Evolutionary conservation across 2,113 vertebrate species (phyloP), one percentile per base, ranked within the genome.

Genomic region (Isurus oxyrinchus): DNA sequence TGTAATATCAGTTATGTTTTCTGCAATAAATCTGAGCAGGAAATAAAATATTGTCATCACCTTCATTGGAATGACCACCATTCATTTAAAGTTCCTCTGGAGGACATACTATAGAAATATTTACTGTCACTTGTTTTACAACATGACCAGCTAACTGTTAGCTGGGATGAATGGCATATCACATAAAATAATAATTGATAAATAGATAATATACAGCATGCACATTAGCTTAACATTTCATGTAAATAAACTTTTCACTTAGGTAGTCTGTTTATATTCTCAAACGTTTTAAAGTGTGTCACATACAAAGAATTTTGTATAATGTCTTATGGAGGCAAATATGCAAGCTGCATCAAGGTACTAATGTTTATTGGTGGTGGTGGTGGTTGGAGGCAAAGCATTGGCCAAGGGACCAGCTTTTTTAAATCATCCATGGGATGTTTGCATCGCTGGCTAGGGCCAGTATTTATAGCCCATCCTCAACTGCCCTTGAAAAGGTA

Each of bases 1-100:
- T 95, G 94, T 95, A 72, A 95, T 76, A 95, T 95, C 67, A 76
- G 59, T 95, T 95, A 21, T 95, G 44, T 72, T 95, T 95, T 95
- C 94, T 95, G 94, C 63, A 95, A 95, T 95, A 95, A 95, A 95
- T 16, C n/a, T 69, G 63, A 76, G 44, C 67, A 14, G 94, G 63
- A 95, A 95, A 95, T 95, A 25, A 95, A 72, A 95, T 95, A 35
- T 72, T 76, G 53, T 91, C 88, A 35, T 49, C 27, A 40, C 13
- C 6, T 94, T 94, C n/a, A 63, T 94, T 94, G 94, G 76, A 40
- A 14, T 72, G 23, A 53, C 31, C 94, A 53, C 0, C 63, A 16
- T 53, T 55, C 44, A 69, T 94, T 35, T 90, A 90, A 90, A 59
- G 59, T 67, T 94, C 19, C 19, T 44, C 61, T 53, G 23, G 14